A percentile compares a stretch with the other conserved stretches of the same genome.
These are phyloP conservation scores for Sceloporus tristichus DNA, from an alignment of 2,113 vertebrate genomes.

Conservation along the genomic window DNA sequence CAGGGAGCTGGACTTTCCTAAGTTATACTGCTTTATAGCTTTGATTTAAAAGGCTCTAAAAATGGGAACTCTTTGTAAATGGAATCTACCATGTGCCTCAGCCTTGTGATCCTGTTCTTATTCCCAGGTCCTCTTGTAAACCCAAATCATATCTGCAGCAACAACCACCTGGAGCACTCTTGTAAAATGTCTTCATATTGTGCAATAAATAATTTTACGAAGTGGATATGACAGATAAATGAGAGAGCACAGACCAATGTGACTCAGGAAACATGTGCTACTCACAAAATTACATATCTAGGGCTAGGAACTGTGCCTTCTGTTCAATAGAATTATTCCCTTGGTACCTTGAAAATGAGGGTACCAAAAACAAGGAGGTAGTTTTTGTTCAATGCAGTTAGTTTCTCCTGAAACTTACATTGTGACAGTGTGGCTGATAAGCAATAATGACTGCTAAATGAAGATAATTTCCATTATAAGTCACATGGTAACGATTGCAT, in stretches of 20 bases:
- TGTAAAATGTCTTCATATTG: fast-evolving
- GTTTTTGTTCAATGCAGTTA: conserved; percentile 51
- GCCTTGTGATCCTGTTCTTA: not conserved
- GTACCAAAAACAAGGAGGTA: conserved; percentile 52
- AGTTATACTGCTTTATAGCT: fast-evolving
- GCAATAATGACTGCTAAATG: conserved; percentile 39
- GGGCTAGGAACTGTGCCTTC: conserved; percentile 34
- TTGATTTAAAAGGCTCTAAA: fast-evolving
- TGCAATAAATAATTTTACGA: conserved; percentile 28
- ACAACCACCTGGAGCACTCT: not conserved
- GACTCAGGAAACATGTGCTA: conserved; percentile 48
- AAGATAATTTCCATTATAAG: conserved; percentile 42
- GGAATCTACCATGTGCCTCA: not conserved
- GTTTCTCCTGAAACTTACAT: conserved; percentile 21
- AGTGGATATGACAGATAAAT: not conserved
- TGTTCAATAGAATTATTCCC: conserved; percentile 51
- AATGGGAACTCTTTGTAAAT: not conserved
- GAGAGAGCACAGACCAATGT: conserved; percentile 6
- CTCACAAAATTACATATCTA: conserved; percentile 17
- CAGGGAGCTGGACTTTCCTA: too few species aligned
- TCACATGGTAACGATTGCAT: not conserved
- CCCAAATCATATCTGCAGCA: fast-evolving
- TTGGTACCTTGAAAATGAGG: conserved; percentile 48
- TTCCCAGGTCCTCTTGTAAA: fast-evolving
- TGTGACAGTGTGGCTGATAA: conserved; percentile 35